A percentile compares a stretch with the other conserved stretches of the same genome.
These are phyloP conservation scores for Tokudaia tokunoshimensis DNA, from an alignment of 2,797 vertebrate genomes.

Conservation along the genomic window DNA sequence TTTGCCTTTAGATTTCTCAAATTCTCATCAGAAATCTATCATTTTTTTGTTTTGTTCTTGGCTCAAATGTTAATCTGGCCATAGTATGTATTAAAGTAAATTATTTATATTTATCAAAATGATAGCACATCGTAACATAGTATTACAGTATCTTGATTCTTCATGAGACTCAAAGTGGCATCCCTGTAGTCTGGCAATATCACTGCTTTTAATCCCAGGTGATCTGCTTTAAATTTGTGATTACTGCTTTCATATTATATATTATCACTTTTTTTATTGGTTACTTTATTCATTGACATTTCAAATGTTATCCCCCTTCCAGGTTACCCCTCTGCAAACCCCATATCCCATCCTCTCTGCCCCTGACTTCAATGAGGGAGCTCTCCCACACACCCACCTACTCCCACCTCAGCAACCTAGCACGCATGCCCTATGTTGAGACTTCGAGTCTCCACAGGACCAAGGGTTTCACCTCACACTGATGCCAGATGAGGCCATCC, in stretches of 20 bases:
- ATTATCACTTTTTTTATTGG: conserved; percentile 29
- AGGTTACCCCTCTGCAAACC: too few species aligned
- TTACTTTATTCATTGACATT: not conserved
- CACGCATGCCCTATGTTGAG: too few species aligned
- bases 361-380: too few species aligned
- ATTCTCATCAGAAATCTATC: conserved; percentile 1
- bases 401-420: too few species aligned
- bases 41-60: conserved; percentile 1
- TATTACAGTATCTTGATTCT: not conserved
- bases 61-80: not conserved
- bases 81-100: conserved; percentile 28
- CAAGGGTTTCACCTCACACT: too few species aligned
- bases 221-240: not conserved
- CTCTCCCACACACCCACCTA: too few species aligned
- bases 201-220: not conserved
- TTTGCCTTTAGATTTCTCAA: not conserved
- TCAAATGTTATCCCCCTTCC: too few species aligned
- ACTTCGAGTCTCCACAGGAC: too few species aligned
- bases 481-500: too few species aligned
- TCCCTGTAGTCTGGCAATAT: not conserved
- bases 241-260: not conserved
- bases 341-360: too few species aligned
- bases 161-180: not conserved
- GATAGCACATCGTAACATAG: not conserved
- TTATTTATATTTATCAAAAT: conserved; percentile 32